These are phyloP conservation scores for Diadromus collaris DNA, from an alignment of 2,888 invertebrate genomes.

Conservation along the genomic window DNA sequence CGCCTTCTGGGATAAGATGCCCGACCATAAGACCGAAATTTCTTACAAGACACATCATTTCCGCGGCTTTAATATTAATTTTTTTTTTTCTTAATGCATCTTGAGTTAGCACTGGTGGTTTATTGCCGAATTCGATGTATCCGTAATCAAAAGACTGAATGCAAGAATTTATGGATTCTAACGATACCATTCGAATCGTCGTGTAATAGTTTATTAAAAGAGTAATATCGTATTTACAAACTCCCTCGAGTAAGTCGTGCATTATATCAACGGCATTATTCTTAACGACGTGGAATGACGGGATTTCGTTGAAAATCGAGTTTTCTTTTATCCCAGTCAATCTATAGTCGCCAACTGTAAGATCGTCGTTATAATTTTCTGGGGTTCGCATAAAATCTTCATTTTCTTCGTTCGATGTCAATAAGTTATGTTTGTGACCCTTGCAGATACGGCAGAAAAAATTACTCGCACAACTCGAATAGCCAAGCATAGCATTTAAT, in stretches of 20 bases:
- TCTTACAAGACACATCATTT: slow-evolving; percentile 50
- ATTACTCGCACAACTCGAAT: slow-evolving; percentile 56
- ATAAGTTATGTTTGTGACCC: slow-evolving; percentile 39
- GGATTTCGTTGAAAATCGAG: slow-evolving; percentile 57
- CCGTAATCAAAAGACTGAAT: slow-evolving; percentile 49
- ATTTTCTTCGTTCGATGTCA: slow-evolving; percentile 39
- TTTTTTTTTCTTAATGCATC: slow-evolving; percentile 50
- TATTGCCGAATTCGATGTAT: slow-evolving; percentile 45
- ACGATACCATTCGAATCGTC: slow-evolving; percentile 33
- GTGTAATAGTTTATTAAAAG: slow-evolving; percentile 50
- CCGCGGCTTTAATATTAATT: slow-evolving; percentile 54
- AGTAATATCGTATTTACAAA: slow-evolving; percentile 54
- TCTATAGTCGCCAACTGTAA: slow-evolving; percentile 33
- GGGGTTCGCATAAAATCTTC: slow-evolving; percentile 40
- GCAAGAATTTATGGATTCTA: slow-evolving; percentile 40
- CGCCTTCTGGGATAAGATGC: slow-evolving; percentile 35
- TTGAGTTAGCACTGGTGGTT: slow-evolving; percentile 51
- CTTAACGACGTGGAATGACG: slow-evolving; percentile 52
- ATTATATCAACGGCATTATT: slow-evolving; percentile 61
- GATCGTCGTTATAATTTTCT: slow-evolving; percentile 56
- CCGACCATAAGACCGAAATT: slow-evolving; percentile 46
- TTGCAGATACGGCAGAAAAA: slow-evolving; percentile 58
- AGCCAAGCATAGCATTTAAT: slow-evolving; percentile 58
- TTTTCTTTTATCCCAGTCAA: slow-evolving; percentile 56
- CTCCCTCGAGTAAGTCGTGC: slow-evolving; percentile 61